phyloP scores from a whole-genome alignment of 1,140 invertebrate species.

The Drosophila saltans region DNA sequence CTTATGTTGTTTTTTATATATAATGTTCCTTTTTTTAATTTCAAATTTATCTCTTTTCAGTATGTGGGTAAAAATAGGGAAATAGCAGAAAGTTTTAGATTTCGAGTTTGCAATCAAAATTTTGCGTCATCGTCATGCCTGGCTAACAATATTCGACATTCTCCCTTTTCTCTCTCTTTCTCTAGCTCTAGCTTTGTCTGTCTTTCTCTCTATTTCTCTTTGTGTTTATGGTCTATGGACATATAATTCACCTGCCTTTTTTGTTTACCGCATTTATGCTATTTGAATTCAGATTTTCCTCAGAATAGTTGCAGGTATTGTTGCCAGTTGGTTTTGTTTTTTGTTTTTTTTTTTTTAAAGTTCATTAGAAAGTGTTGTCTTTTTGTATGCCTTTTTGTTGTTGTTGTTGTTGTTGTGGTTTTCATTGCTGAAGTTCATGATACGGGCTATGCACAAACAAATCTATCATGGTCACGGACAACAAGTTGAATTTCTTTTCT shows the following conservation, averaged over 20 bases:
- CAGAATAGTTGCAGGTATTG: constrained; percentile 44
- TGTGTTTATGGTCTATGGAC: constrained; percentile 72
- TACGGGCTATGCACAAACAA: constrained; percentile 61
- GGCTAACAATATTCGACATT: constrained; percentile 75
- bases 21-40: neutral
- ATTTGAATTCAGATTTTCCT: constrained; percentile 64
- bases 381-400: constrained; percentile 31
- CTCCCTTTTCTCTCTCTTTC: constrained; percentile 31
- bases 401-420: constrained; percentile 28
- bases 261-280: constrained; percentile 43
- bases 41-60: neutral
- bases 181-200: neutral
- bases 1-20: no score
- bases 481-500: constrained; percentile 35
- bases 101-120: constrained; percentile 56
- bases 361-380: constrained; percentile 75
- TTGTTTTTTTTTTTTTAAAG: constrained; percentile 68
- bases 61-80: neutral
- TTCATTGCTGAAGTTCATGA: constrained; percentile 32
- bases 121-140: constrained; percentile 70
- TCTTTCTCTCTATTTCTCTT: constrained; percentile 25
- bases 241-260: constrained; percentile 72
- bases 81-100: constrained; percentile 24
- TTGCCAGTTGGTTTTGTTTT: constrained; percentile 21
- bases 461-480: constrained; percentile 55